These are phyloP conservation scores for Plagodis dolabraria DNA, from an alignment of 2,888 invertebrate species.

Conservation along the genomic window DNA sequence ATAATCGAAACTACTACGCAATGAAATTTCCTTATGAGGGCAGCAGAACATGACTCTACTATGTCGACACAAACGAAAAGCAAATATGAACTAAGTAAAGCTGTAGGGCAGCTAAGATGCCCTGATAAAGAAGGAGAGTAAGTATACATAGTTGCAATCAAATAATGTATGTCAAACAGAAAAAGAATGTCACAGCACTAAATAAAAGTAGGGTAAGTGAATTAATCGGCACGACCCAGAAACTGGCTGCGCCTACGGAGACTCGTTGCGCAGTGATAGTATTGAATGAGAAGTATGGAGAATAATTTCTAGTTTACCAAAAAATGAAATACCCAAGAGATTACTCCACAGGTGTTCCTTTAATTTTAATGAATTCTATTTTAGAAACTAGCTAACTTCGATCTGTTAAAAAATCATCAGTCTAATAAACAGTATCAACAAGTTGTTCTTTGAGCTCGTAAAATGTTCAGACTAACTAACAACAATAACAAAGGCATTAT, in stretches of 20 bases:
- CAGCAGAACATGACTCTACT: constrained; percentile 10
- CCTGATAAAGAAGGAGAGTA: constrained; percentile 50
- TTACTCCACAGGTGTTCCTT: constrained; percentile 13
- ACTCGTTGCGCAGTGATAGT: constrained; percentile 43
- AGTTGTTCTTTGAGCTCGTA: neutral
- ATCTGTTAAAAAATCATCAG: neutral
- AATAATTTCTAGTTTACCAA: constrained; percentile 27
- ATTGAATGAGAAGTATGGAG: constrained; percentile 34
- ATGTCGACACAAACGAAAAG: constrained; percentile 18
- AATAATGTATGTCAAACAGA: constrained; percentile 75
- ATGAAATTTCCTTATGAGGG: constrained; percentile 2
- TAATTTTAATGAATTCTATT: constrained; percentile 6
- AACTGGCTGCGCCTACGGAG: constrained; percentile 59
- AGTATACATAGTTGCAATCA: constrained; percentile 59
- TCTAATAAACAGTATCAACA: constrained; percentile 1
- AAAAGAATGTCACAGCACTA: constrained; percentile 75
- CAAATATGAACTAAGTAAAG: constrained; percentile 9
- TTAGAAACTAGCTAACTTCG: neutral
- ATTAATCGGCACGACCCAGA: constrained; percentile 81
- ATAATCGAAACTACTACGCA: neutral
- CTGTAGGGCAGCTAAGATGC: constrained; percentile 39
- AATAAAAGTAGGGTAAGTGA: constrained; percentile 81
- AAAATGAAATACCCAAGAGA: neutral
- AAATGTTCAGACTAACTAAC: neutral
- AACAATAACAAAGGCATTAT: constrained; percentile 6